Conservation (phyloP, 2,113 vertebrate genomes). For the Nymphicus hollandicus region DNA sequence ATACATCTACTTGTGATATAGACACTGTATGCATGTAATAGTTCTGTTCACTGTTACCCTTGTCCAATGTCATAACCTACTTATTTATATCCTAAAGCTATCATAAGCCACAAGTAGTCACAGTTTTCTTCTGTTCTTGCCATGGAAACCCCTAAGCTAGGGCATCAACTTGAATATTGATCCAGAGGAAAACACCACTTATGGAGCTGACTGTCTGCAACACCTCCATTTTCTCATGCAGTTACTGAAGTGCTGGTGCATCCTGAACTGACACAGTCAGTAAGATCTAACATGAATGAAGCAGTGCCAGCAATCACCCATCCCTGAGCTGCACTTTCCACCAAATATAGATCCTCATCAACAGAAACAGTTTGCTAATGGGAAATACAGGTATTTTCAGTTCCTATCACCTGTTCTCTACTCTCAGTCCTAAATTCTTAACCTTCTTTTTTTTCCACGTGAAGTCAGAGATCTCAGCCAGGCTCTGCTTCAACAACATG, state of each 20-base stretch:
- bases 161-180: not conserved
- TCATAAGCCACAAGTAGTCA: not conserved
- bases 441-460: not conserved
- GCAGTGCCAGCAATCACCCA: not conserved
- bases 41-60: not conserved
- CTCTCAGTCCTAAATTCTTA: not conserved
- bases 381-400: not conserved
- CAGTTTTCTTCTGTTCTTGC: not conserved
- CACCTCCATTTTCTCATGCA: not conserved
- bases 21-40: not conserved
- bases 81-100: slow-evolving; percentile 2
- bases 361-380: not conserved
- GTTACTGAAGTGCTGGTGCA: not conserved
- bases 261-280: not conserved
- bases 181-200: not conserved
- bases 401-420: not conserved
- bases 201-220: not conserved
- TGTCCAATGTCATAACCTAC: not conserved
- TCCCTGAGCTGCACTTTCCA: not conserved
- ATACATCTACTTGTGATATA: not conserved
- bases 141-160: not conserved
- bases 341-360: not conserved
- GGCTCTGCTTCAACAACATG: not conserved
- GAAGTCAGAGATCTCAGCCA: not conserved
- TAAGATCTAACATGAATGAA: not conserved